Percentiles rank a stretch among this genome's conserved stretches.
Conservation (phyloP, 2,797 vertebrate genomes). For the Melanitta fusca region DNA sequence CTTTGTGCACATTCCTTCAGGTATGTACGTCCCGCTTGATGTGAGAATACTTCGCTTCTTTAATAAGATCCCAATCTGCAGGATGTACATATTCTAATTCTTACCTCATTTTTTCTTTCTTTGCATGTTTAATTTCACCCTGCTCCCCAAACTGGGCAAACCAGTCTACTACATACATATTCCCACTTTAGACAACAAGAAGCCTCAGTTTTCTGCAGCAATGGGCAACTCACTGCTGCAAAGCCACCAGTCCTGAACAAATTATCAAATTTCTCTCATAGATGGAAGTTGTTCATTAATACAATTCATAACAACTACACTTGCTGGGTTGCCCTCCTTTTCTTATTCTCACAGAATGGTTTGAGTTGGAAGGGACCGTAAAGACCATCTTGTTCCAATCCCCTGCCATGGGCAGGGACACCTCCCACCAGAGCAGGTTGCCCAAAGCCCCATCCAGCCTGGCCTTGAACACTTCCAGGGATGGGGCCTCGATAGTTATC, state of each 20-base stretch:
- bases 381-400: not conserved
- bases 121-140: not conserved
- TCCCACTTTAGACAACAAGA: not conserved
- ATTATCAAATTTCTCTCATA: not conserved
- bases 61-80: not conserved
- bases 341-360: not conserved
- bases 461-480: not conserved
- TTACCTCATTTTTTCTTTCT: not conserved
- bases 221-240: not conserved
- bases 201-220: not conserved
- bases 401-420: not conserved
- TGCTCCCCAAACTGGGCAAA: not conserved
- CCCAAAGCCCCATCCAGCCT: not conserved
- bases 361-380: not conserved
- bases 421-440: not conserved
- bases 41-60: not conserved
- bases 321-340: not conserved
- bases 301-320: not conserved
- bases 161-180: not conserved
- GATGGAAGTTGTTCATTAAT: not conserved
- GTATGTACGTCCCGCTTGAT: not conserved
- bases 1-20: not conserved
- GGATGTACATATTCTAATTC: not conserved
- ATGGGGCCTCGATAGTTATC: not conserved
- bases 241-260: not conserved